Evolutionary conservation across 2,797 vertebrate genomes (phyloP).

Genomic region (Paramormyrops hopkinsi): DNA sequence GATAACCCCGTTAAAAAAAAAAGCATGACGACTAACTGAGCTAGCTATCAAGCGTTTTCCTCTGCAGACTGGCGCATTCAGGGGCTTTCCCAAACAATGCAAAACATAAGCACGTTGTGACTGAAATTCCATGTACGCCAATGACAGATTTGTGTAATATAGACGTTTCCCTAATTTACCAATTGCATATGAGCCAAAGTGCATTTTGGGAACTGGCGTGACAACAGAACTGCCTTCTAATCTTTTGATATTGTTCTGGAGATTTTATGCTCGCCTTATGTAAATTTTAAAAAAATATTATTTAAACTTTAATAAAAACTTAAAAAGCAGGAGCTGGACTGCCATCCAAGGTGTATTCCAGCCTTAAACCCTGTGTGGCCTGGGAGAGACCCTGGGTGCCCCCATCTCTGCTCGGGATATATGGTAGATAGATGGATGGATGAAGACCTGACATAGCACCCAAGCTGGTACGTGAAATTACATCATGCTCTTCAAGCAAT

Average conservation of each 20-base stretch:
- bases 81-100: not conserved
- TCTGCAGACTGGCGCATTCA: not conserved
- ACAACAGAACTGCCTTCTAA: not conserved
- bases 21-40: not conserved
- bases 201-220: not conserved
- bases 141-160: not conserved
- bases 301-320: not conserved
- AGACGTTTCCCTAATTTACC: not conserved
- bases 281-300: not conserved
- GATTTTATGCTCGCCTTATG: not conserved
- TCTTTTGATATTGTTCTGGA: not conserved
- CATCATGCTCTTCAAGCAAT: not conserved
- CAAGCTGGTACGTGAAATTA: not conserved
- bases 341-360: not conserved
- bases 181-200: not conserved
- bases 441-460: not conserved
- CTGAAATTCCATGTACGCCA: not conserved
- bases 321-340: not conserved
- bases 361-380: not conserved
- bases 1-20: not conserved
- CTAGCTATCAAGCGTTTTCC: not conserved
- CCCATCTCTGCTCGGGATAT: not conserved
- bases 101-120: not conserved
- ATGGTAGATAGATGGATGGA: not conserved
- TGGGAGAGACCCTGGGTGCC: not conserved